A percentile compares a stretch with the other conserved stretches of the same genome.
Conservation (phyloP, 1,140 invertebrate genomes). For the Achroia grisella region DNA sequence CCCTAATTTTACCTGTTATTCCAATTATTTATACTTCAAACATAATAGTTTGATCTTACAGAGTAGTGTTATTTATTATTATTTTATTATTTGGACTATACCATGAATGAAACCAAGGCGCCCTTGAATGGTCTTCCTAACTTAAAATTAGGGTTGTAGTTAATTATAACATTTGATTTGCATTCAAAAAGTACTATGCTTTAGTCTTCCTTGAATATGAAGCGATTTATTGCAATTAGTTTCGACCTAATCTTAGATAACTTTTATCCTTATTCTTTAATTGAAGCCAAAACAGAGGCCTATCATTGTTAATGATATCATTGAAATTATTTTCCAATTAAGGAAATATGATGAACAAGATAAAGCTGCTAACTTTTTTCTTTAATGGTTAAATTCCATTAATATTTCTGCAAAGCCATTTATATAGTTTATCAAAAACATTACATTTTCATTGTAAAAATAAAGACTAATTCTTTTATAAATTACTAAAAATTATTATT, state of each 20-base stretch:
- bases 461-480: constrained; percentile 46
- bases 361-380: constrained; percentile 72
- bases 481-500: too few relatives aligned
- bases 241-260: constrained; percentile 75
- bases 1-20: constrained; percentile 73
- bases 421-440: constrained; percentile 75
- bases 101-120: constrained; percentile 78
- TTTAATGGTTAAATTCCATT: constrained; percentile 68
- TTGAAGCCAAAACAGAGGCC: constrained; percentile 75
- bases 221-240: constrained; percentile 74
- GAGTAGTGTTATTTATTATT: constrained; percentile 69
- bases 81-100: constrained; percentile 74
- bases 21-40: constrained; percentile 43
- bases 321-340: constrained; percentile 46
- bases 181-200: constrained; percentile 75
- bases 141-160: constrained; percentile 74
- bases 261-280: constrained; percentile 71
- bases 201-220: constrained; percentile 73
- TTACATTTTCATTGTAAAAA: constrained; percentile 76
- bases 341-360: constrained; percentile 47
- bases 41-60: constrained; percentile 50
- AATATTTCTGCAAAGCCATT: constrained; percentile 72
- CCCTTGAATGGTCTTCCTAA: constrained; percentile 73
- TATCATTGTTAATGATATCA: constrained; percentile 75
- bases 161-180: constrained; percentile 78